Evolutionary conservation across 2,888 invertebrate genomes (phyloP), one percentile per base, ranked within the genome.

Genomic region (Heliconius aoede): DNA sequence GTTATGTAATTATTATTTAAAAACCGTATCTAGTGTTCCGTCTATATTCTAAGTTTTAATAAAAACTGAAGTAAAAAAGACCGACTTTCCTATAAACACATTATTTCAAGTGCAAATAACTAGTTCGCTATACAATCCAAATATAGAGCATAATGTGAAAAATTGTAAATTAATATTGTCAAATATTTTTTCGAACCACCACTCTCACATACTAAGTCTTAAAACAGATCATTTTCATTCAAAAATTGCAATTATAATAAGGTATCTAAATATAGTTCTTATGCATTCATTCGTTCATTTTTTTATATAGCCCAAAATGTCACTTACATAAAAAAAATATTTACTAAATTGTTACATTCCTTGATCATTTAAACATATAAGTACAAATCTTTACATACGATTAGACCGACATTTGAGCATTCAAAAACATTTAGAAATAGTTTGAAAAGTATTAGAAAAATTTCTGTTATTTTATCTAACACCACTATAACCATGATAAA

Each of bases 301-400:
- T 55, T 55, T 55, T n/a, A 55, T n/a, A 9, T 3, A n/a, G 55
- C 8, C 9, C 3, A n/a, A n/a, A n/a, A 8, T n/a, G 9, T n/a
- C 8, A 55, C 55, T 9, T 55, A 55, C n/a, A 55, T n/a, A 55
- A 55, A 55, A n/a, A 55, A n/a, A 55, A n/a, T n/a, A 55, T 55
- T 55, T 9, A 55, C 55, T 55, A 55, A 55, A 55, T 55, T 55
- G 55, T n/a, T 55, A 21, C 55, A 55, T 55, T 55, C 4, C 55
- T 55, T 55, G 55, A 55, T 55, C 55, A 11, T 55, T 55, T 55
- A 55, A 55, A n/a, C 55, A 55, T 55, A 55, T 55, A 55, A 55
- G 55, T 55, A 55, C 55, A 55, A 55, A 55, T 55, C n/a, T 51
- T n/a, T n/a, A 55, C 55, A n/a, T n/a, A 55, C 55, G n/a, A 55